Percentiles rank a stretch among this genome's conserved stretches.
phyloP scores from a whole-genome alignment of 1,140 invertebrate genomes.

The Drosophila bifasciata region DNA sequence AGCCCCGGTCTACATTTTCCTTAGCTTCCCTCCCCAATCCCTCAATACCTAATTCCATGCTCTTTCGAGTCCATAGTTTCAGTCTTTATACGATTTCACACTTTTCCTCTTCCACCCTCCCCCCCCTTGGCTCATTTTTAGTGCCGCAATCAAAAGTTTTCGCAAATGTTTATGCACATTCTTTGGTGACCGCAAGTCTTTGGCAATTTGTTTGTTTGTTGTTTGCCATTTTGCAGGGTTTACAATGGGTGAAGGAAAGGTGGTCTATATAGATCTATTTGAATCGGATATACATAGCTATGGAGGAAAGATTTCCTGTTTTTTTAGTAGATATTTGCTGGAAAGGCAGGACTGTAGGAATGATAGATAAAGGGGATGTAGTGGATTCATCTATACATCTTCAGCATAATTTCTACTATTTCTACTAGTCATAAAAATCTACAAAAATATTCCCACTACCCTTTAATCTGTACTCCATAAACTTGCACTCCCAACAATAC shows the following conservation, averaged over 20 bases:
- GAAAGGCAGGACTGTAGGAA: too few relatives aligned
- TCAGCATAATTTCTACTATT: too few relatives aligned
- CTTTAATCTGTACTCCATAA: too few relatives aligned
- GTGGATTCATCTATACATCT: too few relatives aligned
- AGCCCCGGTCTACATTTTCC: conserved; percentile 10
- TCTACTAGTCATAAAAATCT: too few relatives aligned
- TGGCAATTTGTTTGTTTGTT: conserved; percentile 53
- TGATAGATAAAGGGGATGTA: background rate
- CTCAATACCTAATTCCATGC: background rate
- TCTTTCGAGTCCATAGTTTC: conserved; percentile 53
- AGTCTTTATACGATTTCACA: conserved; percentile 55
- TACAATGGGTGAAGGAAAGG: too few relatives aligned
- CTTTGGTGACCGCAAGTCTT: conserved; percentile 70
- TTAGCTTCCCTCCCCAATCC: background rate
- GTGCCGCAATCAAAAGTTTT: conserved; percentile 74
- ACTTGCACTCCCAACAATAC: too few relatives aligned
- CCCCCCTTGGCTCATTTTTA: conserved; percentile 53
- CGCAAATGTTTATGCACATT: conserved; percentile 76
- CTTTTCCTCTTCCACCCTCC: conserved; percentile 38
- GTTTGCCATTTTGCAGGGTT: conserved; percentile 12
- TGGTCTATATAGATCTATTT: too few relatives aligned
- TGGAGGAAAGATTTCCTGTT: too few relatives aligned
- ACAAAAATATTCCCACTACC: too few relatives aligned
- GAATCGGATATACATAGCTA: background rate
- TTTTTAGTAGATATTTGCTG: too few relatives aligned